phyloP scores from a whole-genome alignment of 2,888 invertebrate species.

The Liodrosophila aerea region DNA sequence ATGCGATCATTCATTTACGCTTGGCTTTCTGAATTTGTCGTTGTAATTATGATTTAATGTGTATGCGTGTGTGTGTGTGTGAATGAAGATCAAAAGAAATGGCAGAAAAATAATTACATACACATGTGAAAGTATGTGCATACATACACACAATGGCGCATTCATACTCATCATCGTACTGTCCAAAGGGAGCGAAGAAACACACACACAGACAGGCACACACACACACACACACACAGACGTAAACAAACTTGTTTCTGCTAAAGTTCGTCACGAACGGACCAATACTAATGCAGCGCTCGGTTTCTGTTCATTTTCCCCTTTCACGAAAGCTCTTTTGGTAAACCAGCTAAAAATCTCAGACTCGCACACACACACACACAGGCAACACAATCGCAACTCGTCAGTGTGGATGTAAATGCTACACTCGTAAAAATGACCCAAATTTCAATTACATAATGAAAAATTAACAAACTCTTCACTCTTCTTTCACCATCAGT shows the following conservation, averaged over 20 bases:
- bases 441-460: conserved; percentile 74
- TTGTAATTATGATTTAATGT: conserved; percentile 25
- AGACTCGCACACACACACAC: conserved; percentile 41
- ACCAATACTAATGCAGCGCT: conserved; percentile 36
- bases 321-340: conserved; percentile 73
- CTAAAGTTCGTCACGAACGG: conserved; percentile 45
- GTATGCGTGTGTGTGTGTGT: conserved; percentile 3
- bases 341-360: conserved; percentile 65
- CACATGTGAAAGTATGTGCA: background rate
- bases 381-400: conserved; percentile 23
- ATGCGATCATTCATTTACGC: conserved; percentile 52
- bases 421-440: conserved; percentile 73
- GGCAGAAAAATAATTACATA: conserved; percentile 1
- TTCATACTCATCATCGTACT: background rate
- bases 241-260: conserved; percentile 58
- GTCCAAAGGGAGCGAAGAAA: conserved; percentile 41
- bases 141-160: background rate
- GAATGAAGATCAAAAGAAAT: conserved; percentile 3
- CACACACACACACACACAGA: conserved; percentile 14
- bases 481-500: conserved; percentile 60
- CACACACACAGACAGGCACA: conserved; percentile 5
- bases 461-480: conserved; percentile 47
- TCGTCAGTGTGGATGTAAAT: conserved; percentile 62
- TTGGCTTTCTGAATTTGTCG: conserved; percentile 64
- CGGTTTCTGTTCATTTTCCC: conserved; percentile 63